Percentiles rank a stretch among this genome's conserved stretches.
Evolutionary conservation across 1,140 invertebrate genomes (phyloP).

Genomic region (Asbolus verrucosus): DNA sequence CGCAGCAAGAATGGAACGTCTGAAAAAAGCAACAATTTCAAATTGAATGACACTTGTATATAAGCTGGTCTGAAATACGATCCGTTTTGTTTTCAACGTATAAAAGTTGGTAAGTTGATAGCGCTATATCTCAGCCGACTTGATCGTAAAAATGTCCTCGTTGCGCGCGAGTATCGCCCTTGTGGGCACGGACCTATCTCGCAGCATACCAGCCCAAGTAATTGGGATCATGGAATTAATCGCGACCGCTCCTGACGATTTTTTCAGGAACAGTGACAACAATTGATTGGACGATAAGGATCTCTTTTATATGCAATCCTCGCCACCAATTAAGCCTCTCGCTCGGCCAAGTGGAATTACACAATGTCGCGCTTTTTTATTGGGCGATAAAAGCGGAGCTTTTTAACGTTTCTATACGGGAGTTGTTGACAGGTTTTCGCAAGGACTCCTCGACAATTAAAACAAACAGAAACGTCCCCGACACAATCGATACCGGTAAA

Average conservation of each 20-base stretch:
- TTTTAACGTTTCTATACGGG: conserved; percentile 13
- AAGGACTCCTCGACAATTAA: conserved; percentile 4
- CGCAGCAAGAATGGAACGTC: conserved; percentile 12
- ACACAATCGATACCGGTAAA: conserved; percentile 3
- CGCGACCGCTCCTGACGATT: conserved; percentile 29
- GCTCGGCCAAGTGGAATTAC: conserved; percentile 24
- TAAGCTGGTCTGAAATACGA: conserved; percentile 63
- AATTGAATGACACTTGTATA: conserved; percentile 62
- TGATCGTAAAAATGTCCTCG: conserved; percentile 64
- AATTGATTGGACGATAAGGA: conserved; percentile 36
- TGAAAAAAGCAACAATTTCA: conserved; percentile 58
- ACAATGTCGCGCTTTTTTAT: conserved; percentile 26
- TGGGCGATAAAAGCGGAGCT: conserved; percentile 7
- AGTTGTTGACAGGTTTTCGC: conserved; percentile 21
- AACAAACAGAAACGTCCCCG: conserved; percentile 9
- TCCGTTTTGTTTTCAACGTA: conserved; percentile 64
- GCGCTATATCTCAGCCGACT: conserved; percentile 64
- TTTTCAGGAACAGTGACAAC: conserved; percentile 28
- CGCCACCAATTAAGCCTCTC: conserved; percentile 33
- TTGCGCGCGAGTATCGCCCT: conserved; percentile 57
- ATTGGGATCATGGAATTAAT: conserved; percentile 34
- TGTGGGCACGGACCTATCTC: conserved; percentile 51
- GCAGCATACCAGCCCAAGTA: conserved; percentile 40
- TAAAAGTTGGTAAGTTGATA: conserved; percentile 65
- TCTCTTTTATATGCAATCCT: conserved; percentile 37